Conservation (phyloP, 2,797 vertebrate genomes). For the Todus mexicanus region DNA sequence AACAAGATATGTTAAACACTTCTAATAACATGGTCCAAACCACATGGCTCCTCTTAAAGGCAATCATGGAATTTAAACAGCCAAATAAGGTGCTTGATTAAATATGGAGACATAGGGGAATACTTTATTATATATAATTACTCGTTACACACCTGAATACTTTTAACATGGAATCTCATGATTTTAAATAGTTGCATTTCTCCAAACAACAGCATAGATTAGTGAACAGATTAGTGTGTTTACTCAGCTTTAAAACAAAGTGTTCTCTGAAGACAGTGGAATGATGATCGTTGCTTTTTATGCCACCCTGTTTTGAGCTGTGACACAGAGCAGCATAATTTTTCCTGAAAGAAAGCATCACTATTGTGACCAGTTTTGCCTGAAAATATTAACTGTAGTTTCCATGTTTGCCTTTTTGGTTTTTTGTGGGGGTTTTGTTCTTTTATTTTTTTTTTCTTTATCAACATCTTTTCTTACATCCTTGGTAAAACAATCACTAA, state of each 20-base stretch:
- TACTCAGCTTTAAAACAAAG: not conserved
- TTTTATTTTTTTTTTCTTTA: not conserved
- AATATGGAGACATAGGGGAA: not conserved
- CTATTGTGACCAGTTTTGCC: not conserved
- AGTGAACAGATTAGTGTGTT: not conserved
- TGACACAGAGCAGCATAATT: not conserved
- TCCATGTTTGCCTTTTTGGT: not conserved
- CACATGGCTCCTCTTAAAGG: constrained; percentile 16
- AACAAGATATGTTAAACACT: constrained; percentile 23
- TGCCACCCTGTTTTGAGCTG: not conserved
- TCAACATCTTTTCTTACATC: not conserved
- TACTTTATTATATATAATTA: not conserved
- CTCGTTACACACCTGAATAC: not conserved
- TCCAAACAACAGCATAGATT: not conserved
- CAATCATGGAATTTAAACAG: not conserved
- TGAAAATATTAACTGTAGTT: not conserved
- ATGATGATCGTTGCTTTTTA: not conserved
- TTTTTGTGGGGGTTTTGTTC: no score
- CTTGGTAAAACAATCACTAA: not conserved
- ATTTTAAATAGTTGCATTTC: not conserved
- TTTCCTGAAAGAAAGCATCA: not conserved
- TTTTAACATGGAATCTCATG: not conserved
- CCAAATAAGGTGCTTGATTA: not conserved
- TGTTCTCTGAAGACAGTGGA: not conserved
- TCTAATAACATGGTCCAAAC: constrained; percentile 22